Evolutionary conservation across 2,797 vertebrate genomes (phyloP), one percentile per base, ranked within the genome.

Genomic region (Coregonus ussuriensis): DNA sequence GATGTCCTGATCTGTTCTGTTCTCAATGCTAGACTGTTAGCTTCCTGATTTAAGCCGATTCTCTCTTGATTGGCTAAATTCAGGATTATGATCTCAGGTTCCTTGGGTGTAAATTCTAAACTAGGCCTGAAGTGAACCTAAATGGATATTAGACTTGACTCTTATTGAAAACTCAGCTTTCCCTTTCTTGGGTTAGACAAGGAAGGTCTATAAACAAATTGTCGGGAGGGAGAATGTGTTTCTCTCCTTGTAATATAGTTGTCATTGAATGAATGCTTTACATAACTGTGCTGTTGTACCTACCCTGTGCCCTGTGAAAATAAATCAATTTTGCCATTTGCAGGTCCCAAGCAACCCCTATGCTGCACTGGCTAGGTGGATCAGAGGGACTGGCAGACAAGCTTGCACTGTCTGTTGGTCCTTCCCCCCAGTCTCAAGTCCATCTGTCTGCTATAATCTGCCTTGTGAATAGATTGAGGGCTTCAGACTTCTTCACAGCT

Each of bases 311-410:
- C 74, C 77, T 80, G 75, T 80, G 75, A 78, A 79, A 62, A 82
- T 78, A 84, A 87, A 85, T 81, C 75, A 77, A 77, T 81, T 88
- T 91, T 86, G 82, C 87, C 84, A 83, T 91, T 90, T 16, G 77
- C 89, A 89, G 89, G 89, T 93, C 91, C 89, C 82, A 93, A 93
- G 88, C 92, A 93, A 93, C 93, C 90, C 89, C 92, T 91, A 83
- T 89, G 85, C 87, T 89, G 88, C 87, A 86, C 84, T 81, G 74
- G 82, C 76, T 81, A 75, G 83, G 83, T 84, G 84, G 78, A 62
- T 83, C 87, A 88, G 88, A 81, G 77, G 77, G 88, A 88, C 88
- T 72, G 74, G 84, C 82, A 72, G 88, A 80, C 78, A 69, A 47
- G 69, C 72, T 77, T 79, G 76, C 59, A 41, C 82, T 88, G 87